phyloP scores from a whole-genome alignment of 1,140 invertebrate genomes.

The Papilio aristodemus region DNA sequence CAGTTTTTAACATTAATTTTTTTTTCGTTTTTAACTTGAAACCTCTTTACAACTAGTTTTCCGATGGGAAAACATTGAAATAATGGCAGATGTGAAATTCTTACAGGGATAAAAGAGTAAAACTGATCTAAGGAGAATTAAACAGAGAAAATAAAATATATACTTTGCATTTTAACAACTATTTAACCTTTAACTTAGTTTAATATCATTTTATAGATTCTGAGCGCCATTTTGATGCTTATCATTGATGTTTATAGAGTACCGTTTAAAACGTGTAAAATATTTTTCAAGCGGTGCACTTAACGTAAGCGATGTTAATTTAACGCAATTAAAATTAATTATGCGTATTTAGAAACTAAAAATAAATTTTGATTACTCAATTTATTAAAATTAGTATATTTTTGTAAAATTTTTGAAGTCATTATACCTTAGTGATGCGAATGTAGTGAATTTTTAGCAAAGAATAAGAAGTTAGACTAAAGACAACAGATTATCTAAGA shows the following conservation, averaged over 20 bases:
- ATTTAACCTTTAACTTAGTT: slow-evolving; percentile 52
- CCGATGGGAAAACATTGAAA: not conserved
- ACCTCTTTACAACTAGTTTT: no score
- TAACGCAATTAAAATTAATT: slow-evolving; percentile 25
- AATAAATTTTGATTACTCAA: not conserved
- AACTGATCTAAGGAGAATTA: not conserved
- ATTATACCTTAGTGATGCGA: slow-evolving; percentile 8
- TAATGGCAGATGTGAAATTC: slow-evolving; percentile 18
- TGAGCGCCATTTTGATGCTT: slow-evolving; percentile 11
- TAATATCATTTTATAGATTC: slow-evolving; percentile 42
- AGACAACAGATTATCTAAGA: not conserved
- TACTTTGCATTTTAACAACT: slow-evolving; percentile 44
- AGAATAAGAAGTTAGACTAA: not conserved
- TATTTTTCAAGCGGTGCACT: slow-evolving; percentile 14
- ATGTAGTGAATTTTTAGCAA: not conserved
- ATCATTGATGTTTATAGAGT: slow-evolving; percentile 21
- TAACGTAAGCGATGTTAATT: slow-evolving; percentile 9
- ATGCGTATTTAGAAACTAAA: slow-evolving; percentile 1
- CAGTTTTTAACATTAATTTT: no score
- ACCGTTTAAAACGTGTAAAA: slow-evolving; percentile 9
- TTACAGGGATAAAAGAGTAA: not conserved
- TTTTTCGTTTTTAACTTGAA: no score
- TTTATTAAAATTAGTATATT: slow-evolving; percentile 10
- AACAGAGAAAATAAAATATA: slow-evolving; percentile 7
- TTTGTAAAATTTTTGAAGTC: not conserved